Percentiles rank a stretch among this genome's conserved stretches.
These are phyloP conservation scores for Lepidocyrtinus sp. DNA, from an alignment of 2,888 invertebrate genomes.

Conservation along the genomic window DNA sequence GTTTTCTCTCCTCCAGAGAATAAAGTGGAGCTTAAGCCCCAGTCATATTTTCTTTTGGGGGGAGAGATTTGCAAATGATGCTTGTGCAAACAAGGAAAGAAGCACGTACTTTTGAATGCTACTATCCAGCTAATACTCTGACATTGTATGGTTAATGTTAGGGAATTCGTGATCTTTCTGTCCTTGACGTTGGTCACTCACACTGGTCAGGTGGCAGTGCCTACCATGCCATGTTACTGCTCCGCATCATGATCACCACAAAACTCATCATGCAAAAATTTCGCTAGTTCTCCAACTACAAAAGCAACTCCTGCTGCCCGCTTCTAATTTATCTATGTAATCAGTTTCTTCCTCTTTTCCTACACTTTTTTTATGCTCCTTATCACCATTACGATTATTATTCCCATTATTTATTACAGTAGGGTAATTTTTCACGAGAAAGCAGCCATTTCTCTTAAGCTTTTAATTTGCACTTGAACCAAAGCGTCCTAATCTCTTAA, in stretches of 20 bases:
- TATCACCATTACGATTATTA: neutral
- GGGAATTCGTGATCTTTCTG: conserved; percentile 67
- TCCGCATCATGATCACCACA: neutral
- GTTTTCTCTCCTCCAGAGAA: neutral
- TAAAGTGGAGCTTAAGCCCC: neutral
- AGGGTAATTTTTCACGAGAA: neutral
- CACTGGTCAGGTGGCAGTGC: conserved; percentile 50
- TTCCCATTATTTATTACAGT: conserved; percentile 12
- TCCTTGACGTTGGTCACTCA: conserved; percentile 70
- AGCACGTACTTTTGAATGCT: neutral
- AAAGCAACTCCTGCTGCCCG: neutral
- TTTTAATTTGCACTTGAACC: neutral
- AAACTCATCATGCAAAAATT: neutral
- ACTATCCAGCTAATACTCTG: neutral
- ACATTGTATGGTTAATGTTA: neutral
- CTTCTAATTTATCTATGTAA: neutral
- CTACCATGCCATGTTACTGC: neutral
- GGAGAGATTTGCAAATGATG: conserved; percentile 7
- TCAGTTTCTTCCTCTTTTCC: neutral
- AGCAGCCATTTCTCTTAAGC: neutral
- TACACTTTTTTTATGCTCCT: neutral
- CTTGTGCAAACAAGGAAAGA: neutral
- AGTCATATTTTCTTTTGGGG: neutral
- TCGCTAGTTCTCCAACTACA: neutral
- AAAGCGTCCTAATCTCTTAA: neutral